Evolutionary conservation across 1,140 invertebrate genomes (phyloP).

Genomic region (Leptinotarsa lineolata): DNA sequence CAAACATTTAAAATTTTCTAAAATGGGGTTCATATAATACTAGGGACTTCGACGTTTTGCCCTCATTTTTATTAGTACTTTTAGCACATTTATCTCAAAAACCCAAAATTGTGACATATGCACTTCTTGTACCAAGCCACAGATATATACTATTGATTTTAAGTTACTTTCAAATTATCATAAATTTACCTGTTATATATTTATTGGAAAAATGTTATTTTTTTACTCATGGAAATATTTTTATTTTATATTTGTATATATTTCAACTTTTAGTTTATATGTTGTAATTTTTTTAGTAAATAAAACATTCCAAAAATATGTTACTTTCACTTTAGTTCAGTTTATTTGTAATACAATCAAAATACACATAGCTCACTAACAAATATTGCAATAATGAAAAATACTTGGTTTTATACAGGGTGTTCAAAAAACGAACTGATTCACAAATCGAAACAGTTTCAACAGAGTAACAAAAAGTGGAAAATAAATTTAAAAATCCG

Average conservation of each 20-base stretch:
- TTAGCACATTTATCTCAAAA: too few species aligned
- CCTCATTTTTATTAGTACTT: too few species aligned
- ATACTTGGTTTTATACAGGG: slow-evolving; percentile 29
- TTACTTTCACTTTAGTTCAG: slow-evolving; percentile 22
- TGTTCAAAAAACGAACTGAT: slow-evolving; percentile 20
- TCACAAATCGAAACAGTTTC: slow-evolving; percentile 23
- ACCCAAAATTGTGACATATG: too few species aligned
- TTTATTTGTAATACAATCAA: slow-evolving; percentile 51
- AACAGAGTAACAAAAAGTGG: slow-evolving; percentile 17
- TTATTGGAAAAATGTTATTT: neutral
- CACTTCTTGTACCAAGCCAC: too few species aligned
- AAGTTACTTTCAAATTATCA: neutral
- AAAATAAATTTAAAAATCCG: slow-evolving; percentile 1
- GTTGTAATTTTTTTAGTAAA: neutral
- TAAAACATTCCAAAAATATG: slow-evolving; percentile 14
- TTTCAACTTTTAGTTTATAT: neutral
- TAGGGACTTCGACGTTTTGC: too few species aligned
- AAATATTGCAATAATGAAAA: slow-evolving; percentile 51
- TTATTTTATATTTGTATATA: slow-evolving; percentile 8
- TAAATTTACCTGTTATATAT: neutral
- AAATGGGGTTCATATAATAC: too few species aligned
- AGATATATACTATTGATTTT: too few species aligned
- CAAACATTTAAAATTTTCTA: too few species aligned
- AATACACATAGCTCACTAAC: slow-evolving; percentile 52
- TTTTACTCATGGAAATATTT: neutral